Conservation (phyloP, 2,113 vertebrate species). For the Lampris incognitus region DNA sequence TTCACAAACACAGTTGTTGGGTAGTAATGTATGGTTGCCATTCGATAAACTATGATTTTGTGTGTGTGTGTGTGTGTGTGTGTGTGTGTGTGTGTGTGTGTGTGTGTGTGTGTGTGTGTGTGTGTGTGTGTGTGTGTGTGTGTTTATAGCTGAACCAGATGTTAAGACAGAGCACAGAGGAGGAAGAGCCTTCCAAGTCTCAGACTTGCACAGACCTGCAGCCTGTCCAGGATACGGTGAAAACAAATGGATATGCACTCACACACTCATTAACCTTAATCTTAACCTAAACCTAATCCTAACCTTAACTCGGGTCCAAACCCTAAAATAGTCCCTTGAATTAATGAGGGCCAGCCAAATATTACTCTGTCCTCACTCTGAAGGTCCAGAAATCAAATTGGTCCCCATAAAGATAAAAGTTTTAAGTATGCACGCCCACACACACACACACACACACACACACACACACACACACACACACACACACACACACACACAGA, state of each 20-base stretch:
- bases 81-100: slow-evolving; percentile 19
- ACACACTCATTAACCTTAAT: slow-evolving; percentile 10
- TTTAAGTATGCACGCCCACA: not conserved
- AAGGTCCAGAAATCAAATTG: no score
- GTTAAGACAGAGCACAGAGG: slow-evolving; percentile 85
- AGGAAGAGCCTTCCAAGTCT: slow-evolving; percentile 78
- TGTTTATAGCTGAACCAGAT: slow-evolving; percentile 84
- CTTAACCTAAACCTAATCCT: no score
- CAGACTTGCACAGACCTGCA: slow-evolving; percentile 80
- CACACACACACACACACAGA: slow-evolving; percentile 7
- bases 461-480: slow-evolving; percentile 22
- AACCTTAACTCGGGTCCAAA: no score
- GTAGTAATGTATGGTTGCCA: not conserved
- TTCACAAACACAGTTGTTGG: not conserved
- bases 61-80: slow-evolving; percentile 14
- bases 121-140: slow-evolving; percentile 18
- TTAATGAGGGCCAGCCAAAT: no score
- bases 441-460: slow-evolving; percentile 15
- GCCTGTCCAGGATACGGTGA: slow-evolving; percentile 82
- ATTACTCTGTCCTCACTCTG: no score
- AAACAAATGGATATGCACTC: slow-evolving; percentile 3
- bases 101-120: slow-evolving; percentile 7
- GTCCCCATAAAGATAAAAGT: no score
- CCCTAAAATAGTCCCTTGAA: no score
- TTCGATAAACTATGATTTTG: not conserved